Evolutionary conservation across 2,888 invertebrate species (phyloP).

Genomic region (Synanthedon myopaeformis): DNA sequence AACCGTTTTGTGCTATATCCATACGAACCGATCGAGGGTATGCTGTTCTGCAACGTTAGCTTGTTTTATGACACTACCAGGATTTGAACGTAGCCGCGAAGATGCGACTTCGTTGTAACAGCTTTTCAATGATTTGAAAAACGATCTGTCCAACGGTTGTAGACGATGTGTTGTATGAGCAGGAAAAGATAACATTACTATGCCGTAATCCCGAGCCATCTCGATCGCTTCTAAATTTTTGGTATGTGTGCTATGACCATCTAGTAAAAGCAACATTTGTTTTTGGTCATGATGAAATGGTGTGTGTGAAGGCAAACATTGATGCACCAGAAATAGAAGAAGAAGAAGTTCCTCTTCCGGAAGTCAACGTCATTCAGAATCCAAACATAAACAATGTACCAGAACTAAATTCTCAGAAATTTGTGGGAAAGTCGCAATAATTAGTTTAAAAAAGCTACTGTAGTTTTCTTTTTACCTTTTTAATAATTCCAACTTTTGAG

Average conservation of each 20-base stretch:
- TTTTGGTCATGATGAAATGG: too few relatives aligned
- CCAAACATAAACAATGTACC: too few relatives aligned
- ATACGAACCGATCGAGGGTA: constrained; percentile 5
- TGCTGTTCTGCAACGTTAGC: constrained; percentile 6
- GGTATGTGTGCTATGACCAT: constrained; percentile 11
- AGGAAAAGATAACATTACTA: constrained; percentile 9
- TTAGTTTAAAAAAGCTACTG: too few relatives aligned
- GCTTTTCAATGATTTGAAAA: constrained; percentile 6
- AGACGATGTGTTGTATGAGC: constrained; percentile 11
- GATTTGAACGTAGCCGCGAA: constrained; percentile 6
- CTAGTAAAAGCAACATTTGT: constrained; percentile 8
- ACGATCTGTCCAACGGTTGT: constrained; percentile 9
- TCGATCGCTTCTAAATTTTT: constrained; percentile 10
- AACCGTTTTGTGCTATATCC: constrained; percentile 5
- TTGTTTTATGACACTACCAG: constrained; percentile 7
- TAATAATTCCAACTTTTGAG: too few relatives aligned
- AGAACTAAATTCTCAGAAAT: too few relatives aligned
- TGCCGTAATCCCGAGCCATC: constrained; percentile 8
- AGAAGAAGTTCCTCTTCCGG: too few relatives aligned
- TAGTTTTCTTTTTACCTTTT: too few relatives aligned
- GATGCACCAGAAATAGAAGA: too few relatives aligned
- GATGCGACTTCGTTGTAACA: constrained; percentile 5
- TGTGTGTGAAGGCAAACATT: too few relatives aligned
- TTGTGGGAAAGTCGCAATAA: too few relatives aligned
- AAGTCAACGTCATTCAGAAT: too few relatives aligned